Percentiles rank a stretch among this genome's conserved stretches.
Conservation (phyloP, 2,888 invertebrate species). For the Hermaeophaga mercurialis region DNA sequence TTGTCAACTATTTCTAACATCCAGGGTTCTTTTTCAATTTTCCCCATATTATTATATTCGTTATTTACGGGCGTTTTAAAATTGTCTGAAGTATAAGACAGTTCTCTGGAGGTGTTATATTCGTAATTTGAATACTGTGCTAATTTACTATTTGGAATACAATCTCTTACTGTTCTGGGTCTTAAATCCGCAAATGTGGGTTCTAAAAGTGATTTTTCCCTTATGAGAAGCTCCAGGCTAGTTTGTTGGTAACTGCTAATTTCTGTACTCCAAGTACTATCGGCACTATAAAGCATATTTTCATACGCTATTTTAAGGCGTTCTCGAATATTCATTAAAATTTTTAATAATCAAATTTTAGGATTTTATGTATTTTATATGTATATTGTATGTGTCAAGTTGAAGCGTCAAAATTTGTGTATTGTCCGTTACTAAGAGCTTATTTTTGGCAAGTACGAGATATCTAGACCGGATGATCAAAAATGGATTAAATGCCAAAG, state of each 20-base stretch:
- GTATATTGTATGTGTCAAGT: conserved; percentile 27
- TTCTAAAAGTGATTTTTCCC: conserved; percentile 35
- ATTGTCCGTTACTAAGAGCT: too few species aligned
- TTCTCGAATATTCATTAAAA: conserved; percentile 44
- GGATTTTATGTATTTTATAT: background rate
- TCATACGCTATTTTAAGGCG: conserved; percentile 51
- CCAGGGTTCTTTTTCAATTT: conserved; percentile 63
- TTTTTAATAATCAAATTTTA: background rate
- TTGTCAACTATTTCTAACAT: conserved; percentile 63
- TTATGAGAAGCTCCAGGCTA: conserved; percentile 49
- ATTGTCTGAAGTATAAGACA: conserved; percentile 51
- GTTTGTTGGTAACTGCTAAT: conserved; percentile 44
- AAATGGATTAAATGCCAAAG: too few species aligned
- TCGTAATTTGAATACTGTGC: conserved; percentile 60
- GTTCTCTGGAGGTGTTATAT: conserved; percentile 59
- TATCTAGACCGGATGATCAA: too few species aligned
- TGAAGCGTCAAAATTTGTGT: conserved; percentile 37
- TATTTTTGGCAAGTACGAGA: too few species aligned
- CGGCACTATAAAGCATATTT: conserved; percentile 51
- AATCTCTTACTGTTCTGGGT: conserved; percentile 64
- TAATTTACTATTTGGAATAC: conserved; percentile 69
- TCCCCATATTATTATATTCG: conserved; percentile 31
- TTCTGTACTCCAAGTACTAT: conserved; percentile 50
- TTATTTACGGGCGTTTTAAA: conserved; percentile 31
- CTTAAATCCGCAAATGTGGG: conserved; percentile 44